Evolutionary conservation across 30 jellyfish, hydroid and myxozoan genomes (phyloP), one percentile per base, ranked within the genome.

Genomic region (Aurelia sp.): DNA sequence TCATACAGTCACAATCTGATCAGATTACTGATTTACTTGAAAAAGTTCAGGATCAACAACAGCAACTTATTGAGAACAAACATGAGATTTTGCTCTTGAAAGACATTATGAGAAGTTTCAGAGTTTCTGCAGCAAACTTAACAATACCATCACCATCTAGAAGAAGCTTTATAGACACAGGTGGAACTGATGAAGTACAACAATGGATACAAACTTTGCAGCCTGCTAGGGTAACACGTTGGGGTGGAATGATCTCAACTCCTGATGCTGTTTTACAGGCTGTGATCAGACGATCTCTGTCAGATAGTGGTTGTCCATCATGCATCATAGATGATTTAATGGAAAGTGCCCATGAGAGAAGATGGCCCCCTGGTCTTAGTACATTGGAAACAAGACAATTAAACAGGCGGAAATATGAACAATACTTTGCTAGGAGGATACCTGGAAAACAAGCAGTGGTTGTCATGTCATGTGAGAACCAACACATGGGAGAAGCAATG

Each of bases 211-310:
- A 86, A 59, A 66, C 96, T 47, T 82, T 95, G 63, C 99, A 96
- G 50, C 97, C 96, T 9, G 99, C 99, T 24, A 65, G 97, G 65
- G 97, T 95, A 21, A 95, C 99, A 12, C 92, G 99, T 19, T 95
- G 99, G 99, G 99, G 99, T 44, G 99, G 99, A 8, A 95, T 95
- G 99, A 95, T 95, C 15, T 95, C 99, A 30, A 95, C 99, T 18
- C 99, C 99, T 4, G 99, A 95, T 89, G 97, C 97, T 60, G 99
- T 95, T 12, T 65, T 95, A 27, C 99, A 95, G 75, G 97, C 99
- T 24, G 99, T 95, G 7, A 95, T 95, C 27, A 84, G 99, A 41
- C 81, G 97, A 12, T 95, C 99, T 17, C 87, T 95, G 35, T 72
- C 97, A 17, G 99, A 95, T 71, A 95, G 99, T 80, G 99, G 99